phyloP scores from a whole-genome alignment of 2,888 invertebrate species.

The Drosophila koepferae region DNA sequence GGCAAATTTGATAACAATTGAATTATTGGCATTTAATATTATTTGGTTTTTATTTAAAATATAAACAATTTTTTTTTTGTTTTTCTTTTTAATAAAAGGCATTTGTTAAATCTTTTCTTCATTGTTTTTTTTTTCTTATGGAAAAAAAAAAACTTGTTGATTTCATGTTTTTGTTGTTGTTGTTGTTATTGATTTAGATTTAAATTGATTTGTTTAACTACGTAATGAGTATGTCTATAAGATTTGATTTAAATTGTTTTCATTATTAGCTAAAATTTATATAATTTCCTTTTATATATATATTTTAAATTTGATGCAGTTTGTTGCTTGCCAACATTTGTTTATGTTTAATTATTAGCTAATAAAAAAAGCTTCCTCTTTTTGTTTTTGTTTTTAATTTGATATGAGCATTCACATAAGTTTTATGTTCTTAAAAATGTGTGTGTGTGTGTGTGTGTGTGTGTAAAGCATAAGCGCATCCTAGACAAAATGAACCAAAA shows the following conservation, averaged over 20 bases:
- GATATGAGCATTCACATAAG: slow-evolving; percentile 79
- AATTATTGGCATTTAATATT: slow-evolving; percentile 30
- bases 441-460: slow-evolving; percentile 14
- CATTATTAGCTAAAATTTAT: slow-evolving; percentile 63
- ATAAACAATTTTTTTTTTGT: slow-evolving; percentile 50
- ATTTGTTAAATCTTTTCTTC: slow-evolving; percentile 56
- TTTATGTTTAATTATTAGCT: slow-evolving; percentile 55
- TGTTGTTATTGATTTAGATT: slow-evolving; percentile 23
- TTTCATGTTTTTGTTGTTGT: not conserved
- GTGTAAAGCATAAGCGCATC: slow-evolving; percentile 44
- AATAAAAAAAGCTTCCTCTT: slow-evolving; percentile 61
- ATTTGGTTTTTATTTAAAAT: slow-evolving; percentile 66
- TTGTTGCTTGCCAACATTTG: slow-evolving; percentile 39
- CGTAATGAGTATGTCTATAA: slow-evolving; percentile 70
- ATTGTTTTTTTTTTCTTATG: not conserved
- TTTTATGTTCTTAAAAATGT: slow-evolving; percentile 42
- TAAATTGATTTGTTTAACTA: slow-evolving; percentile 55
- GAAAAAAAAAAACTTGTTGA: slow-evolving; percentile 58
- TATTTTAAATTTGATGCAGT: slow-evolving; percentile 30
- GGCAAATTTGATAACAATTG: slow-evolving; percentile 45
- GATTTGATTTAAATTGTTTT: slow-evolving; percentile 75
- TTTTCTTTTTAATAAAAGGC: slow-evolving; percentile 62
- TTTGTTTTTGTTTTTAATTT: slow-evolving; percentile 51
- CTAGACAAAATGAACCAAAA: slow-evolving; percentile 40
- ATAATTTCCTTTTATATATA: not conserved